A percentile compares a stretch with the other conserved stretches of the same genome.
Conservation (phyloP, 1,140 invertebrate species). For the Panagrolaimus sp. region DNA sequence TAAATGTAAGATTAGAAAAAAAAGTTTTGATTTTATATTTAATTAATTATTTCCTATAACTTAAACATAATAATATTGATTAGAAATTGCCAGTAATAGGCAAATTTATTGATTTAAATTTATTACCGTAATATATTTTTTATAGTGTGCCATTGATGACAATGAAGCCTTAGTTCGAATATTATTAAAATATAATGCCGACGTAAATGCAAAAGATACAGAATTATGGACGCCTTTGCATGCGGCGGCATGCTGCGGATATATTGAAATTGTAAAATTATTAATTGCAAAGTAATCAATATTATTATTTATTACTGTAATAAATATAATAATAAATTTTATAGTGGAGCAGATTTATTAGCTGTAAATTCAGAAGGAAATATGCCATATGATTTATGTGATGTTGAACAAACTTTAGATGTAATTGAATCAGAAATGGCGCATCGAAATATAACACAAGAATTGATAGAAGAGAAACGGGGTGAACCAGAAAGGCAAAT, state of each 20-base stretch:
- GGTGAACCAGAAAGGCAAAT: conserved; percentile 83
- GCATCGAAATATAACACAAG: conserved; percentile 70
- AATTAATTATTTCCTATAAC: neutral
- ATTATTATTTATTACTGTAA: neutral
- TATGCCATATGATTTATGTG: conserved; percentile 98
- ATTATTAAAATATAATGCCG: conserved; percentile 85
- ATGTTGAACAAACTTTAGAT: conserved; percentile 81
- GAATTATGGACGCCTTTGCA: conserved; percentile 94
- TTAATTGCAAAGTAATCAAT: conserved; percentile 69
- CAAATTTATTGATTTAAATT: neutral
- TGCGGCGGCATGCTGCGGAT: conserved; percentile 93
- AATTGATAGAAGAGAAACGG: conserved; percentile 85
- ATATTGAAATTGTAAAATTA: conserved; percentile 76
- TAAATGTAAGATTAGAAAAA: too few relatives aligned
- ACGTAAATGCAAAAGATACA: conserved; percentile 94
- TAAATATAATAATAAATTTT: conserved; percentile 24
- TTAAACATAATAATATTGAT: neutral
- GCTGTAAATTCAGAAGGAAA: conserved; percentile 98
- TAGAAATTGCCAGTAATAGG: neutral
- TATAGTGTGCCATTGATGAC: conserved; percentile 93
- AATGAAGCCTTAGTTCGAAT: conserved; percentile 93
- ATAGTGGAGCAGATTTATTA: conserved; percentile 82
- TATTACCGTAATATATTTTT: conserved; percentile 12
- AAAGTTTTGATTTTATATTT: too few relatives aligned
- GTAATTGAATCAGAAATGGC: conserved; percentile 98